Conservation (phyloP, 2,113 vertebrate species). For the Morone saxatilis region DNA sequence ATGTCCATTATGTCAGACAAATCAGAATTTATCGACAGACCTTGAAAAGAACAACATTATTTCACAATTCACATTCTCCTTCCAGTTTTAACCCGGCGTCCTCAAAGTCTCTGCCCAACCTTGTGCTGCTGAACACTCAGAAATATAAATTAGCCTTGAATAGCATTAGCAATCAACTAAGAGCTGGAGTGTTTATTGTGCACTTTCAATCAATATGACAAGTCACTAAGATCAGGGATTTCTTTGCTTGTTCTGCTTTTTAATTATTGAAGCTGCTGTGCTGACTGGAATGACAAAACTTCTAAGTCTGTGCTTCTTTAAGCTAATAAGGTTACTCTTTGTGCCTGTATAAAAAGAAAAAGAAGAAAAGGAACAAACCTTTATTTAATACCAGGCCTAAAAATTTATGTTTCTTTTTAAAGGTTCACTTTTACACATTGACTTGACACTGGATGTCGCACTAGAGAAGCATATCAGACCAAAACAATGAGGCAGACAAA, state of each 20-base stretch:
- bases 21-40: constrained; percentile 39
- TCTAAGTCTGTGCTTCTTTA: not conserved
- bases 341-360: not conserved
- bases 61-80: constrained; percentile 14
- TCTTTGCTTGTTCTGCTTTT: constrained; percentile 44
- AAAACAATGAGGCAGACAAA: not conserved
- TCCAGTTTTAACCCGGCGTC: not conserved
- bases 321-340: constrained; percentile 3
- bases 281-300: constrained; percentile 37
- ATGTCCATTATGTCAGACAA: constrained; percentile 20
- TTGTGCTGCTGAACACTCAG: constrained; percentile 33
- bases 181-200: constrained; percentile 63
- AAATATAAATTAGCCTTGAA: constrained; percentile 56
- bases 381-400: not conserved
- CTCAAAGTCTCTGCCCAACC: constrained; percentile 37
- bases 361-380: not conserved
- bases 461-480: too few species aligned
- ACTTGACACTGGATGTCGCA: too few species aligned
- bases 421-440: too few species aligned
- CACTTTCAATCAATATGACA: constrained; percentile 70
- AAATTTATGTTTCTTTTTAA: not conserved
- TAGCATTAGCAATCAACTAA: constrained; percentile 68
- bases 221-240: constrained; percentile 52
- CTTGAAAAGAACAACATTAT: constrained; percentile 17
- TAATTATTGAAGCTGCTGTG: constrained; percentile 44